A percentile compares a stretch with the other conserved stretches of the same genome.
These are phyloP conservation scores for Lanius collurio DNA, from an alignment of 2,113 vertebrate genomes.

Conservation along the genomic window DNA sequence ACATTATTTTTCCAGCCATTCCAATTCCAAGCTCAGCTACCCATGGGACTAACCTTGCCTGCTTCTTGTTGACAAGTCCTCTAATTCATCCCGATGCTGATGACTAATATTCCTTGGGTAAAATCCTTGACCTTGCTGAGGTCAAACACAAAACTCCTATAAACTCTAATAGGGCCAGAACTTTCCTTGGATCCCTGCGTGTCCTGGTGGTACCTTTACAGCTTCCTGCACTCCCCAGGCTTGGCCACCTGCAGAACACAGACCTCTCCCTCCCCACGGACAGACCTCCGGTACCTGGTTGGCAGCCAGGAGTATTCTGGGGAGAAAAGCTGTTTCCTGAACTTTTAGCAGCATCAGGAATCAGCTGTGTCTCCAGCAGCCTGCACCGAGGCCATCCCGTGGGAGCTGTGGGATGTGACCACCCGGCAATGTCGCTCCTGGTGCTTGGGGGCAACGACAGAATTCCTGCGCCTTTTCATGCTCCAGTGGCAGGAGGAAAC, in stretches of 20 bases:
- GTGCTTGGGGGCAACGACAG: accelerated
- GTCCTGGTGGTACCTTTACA: accelerated
- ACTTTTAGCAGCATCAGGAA: accelerated
- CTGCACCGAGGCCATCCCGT: accelerated
- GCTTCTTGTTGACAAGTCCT: neutral
- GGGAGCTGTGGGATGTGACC: neutral
- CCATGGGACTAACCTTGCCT: neutral
- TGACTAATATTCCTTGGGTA: neutral
- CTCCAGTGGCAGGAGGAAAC: neutral
- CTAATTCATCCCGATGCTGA: neutral
- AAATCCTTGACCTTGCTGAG: neutral
- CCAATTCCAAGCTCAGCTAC: neutral
- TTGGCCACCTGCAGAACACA: neutral
- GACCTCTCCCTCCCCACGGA: neutral
- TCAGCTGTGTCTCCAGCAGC: neutral
- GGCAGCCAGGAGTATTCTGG: neutral
- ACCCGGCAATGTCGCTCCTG: accelerated
- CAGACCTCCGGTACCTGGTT: neutral
- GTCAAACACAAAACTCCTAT: neutral
- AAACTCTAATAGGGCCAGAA: neutral
- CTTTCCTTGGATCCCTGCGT: neutral
- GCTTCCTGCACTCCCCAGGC: neutral
- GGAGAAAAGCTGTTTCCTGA: neutral
- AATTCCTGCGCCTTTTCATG: neutral
- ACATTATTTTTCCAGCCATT: neutral